Conservation (phyloP, 1,140 invertebrate genomes). For the Camponotus vicinus region DNA sequence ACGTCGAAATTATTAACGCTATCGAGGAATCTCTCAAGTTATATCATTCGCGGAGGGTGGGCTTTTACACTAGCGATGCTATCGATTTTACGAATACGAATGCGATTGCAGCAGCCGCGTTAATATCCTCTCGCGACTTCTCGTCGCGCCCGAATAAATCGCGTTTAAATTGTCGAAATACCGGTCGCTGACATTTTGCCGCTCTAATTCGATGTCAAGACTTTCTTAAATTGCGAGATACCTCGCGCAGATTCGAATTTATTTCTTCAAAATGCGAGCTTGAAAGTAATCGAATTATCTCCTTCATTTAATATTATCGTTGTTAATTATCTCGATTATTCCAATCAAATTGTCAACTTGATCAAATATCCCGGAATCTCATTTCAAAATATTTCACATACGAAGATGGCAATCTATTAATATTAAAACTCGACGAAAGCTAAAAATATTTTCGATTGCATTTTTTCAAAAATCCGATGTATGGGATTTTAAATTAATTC, state of each 20-base stretch:
- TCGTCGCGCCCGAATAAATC: constrained; percentile 11
- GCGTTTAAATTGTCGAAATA: constrained; percentile 41
- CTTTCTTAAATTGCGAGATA: background rate
- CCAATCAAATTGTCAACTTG: background rate
- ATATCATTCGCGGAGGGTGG: background rate
- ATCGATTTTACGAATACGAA: constrained; percentile 36
- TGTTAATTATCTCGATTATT: background rate
- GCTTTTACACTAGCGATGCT: constrained; percentile 15
- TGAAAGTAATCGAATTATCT: background rate
- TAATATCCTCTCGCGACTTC: constrained; percentile 27
- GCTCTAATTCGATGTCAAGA: background rate
- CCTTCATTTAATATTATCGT: background rate
- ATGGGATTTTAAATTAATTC: no score
- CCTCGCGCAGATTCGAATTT: background rate
- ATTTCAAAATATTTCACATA: no score
- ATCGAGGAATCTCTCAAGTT: background rate
- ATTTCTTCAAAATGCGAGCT: background rate
- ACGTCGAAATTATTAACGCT: background rate
- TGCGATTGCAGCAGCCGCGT: constrained; percentile 18
- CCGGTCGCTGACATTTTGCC: constrained; percentile 29
- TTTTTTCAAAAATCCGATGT: no score
- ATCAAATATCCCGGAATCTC: no score
- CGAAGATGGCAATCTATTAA: no score
- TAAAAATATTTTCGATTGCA: no score
- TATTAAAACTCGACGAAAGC: no score